Evolutionary conservation across 2,888 invertebrate genomes (phyloP).

Genomic region (Pristionchus entomophagus): DNA sequence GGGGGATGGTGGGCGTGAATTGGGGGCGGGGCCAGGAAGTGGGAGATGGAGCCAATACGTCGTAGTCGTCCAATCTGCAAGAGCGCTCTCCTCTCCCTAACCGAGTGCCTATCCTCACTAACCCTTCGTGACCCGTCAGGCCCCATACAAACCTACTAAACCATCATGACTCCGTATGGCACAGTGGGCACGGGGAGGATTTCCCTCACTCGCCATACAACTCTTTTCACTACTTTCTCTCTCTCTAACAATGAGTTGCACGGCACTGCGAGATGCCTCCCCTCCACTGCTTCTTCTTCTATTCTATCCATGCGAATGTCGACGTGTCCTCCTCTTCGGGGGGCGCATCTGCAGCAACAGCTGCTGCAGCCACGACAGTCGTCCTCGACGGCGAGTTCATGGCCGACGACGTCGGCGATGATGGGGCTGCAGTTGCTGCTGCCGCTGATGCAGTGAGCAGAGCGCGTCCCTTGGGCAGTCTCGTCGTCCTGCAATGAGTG

Average conservation of each 20-base stretch:
- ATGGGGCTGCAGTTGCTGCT: not conserved
- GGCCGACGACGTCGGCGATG: not conserved
- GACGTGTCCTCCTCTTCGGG: slow-evolving; percentile 24
- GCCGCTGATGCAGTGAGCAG: slow-evolving; percentile 15
- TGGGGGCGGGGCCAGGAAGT: not conserved
- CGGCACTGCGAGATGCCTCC: not conserved
- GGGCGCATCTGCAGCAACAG: not conserved
- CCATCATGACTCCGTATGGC: not conserved
- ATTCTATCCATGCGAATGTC: slow-evolving; percentile 39
- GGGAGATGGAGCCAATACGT: not conserved
- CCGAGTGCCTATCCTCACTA: not conserved
- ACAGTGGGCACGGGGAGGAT: not conserved
- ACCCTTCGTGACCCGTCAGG: not conserved
- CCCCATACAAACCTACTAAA: slow-evolving; percentile 23
- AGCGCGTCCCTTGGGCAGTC: not conserved
- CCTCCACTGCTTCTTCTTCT: slow-evolving; percentile 10
- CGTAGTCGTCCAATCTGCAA: not conserved
- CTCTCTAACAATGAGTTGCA: not conserved
- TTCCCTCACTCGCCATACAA: not conserved
- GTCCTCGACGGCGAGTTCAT: not conserved
- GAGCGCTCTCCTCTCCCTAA: not conserved
- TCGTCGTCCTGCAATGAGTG: not conserved
- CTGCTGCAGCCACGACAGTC: not conserved
- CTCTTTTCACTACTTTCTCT: not conserved
- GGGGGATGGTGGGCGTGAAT: not conserved